A percentile compares a stretch with the other conserved stretches of the same genome.
phyloP scores from a whole-genome alignment of 2,888 invertebrate species.

The Trichogramma dendrolimi region DNA sequence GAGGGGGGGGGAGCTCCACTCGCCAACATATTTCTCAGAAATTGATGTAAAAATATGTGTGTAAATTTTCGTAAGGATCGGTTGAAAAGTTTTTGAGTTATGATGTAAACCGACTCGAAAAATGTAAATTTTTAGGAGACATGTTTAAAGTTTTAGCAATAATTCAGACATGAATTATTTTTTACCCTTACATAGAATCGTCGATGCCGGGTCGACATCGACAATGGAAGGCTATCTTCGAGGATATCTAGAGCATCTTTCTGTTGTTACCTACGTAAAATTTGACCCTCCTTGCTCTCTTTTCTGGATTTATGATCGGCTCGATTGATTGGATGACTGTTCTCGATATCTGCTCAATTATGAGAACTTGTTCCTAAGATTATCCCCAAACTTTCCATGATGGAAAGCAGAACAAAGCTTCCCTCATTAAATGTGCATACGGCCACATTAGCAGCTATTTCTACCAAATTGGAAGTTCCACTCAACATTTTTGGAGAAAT shows the following conservation, averaged over 20 bases:
- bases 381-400: constrained; percentile 24
- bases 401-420: constrained; percentile 23
- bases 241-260: constrained; percentile 30
- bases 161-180: no score
- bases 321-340: constrained; percentile 21
- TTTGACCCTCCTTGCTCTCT: constrained; percentile 21
- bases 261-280: constrained; percentile 28
- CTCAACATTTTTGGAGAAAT: constrained; percentile 25
- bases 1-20: no score
- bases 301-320: constrained; percentile 16
- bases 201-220: constrained; percentile 7
- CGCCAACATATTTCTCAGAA: no score
- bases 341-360: constrained; percentile 13
- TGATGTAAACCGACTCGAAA: no score
- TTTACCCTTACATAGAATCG: constrained; percentile 9
- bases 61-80: no score
- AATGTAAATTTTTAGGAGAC: no score
- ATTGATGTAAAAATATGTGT: no score
- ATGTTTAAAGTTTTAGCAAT: no score
- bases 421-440: constrained; percentile 27
- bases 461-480: constrained; percentile 23
- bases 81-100: no score
- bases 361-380: constrained; percentile 16
- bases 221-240: constrained; percentile 27
- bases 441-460: constrained; percentile 30